Evolutionary conservation across 1,140 invertebrate genomes (phyloP), one percentile per base, ranked within the genome.

Genomic region (Eriosoma lanigerum): DNA sequence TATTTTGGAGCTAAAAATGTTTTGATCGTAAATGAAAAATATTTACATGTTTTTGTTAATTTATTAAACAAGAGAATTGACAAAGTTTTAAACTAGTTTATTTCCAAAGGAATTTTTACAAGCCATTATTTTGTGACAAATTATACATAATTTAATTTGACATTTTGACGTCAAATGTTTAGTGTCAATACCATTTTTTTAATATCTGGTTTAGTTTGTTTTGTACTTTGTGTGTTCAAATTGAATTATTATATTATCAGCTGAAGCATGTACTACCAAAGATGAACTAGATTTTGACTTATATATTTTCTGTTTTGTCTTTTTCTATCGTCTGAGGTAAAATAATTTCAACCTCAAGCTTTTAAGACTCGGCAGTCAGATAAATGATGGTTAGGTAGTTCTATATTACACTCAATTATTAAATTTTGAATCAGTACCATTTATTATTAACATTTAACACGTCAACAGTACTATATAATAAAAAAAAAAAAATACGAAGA

Each of bases 371-470:
- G 13, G 44, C 8, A 68, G 44, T 68, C 66, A 26, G 21, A 68
- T 68, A 68, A 68, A 68, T 68, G 5, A 68, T 48, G 21, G 44
- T n/a, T n/a, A n/a, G n/a, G n/a, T 10, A 48, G 38, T 24, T 1
- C 21, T 46, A 68, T 38, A 38, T 38, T 38, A 8, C 32, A 8
- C 32, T 38, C 8, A 38, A 38, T 38, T 38, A 38, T 68, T 48
- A 48, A 13, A 46, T n/a, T 17, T 13, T 13, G 12, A 68, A 24
- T 48, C n/a, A 13, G 44, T 68, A 48, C 15, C 44, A 48, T 68
- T 68, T 68, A 68, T 68, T 68, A 48, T 68, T 48, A 68, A 48
- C 15, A 68, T 29, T 68, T 48, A 46, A 68, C 15, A 68, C 44
- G 38, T 68, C 66, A 48, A 68, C 66, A 4, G 3, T 4, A 48